phyloP scores from a whole-genome alignment of 2,113 vertebrate species.

The Dipodomys ordii region DNA sequence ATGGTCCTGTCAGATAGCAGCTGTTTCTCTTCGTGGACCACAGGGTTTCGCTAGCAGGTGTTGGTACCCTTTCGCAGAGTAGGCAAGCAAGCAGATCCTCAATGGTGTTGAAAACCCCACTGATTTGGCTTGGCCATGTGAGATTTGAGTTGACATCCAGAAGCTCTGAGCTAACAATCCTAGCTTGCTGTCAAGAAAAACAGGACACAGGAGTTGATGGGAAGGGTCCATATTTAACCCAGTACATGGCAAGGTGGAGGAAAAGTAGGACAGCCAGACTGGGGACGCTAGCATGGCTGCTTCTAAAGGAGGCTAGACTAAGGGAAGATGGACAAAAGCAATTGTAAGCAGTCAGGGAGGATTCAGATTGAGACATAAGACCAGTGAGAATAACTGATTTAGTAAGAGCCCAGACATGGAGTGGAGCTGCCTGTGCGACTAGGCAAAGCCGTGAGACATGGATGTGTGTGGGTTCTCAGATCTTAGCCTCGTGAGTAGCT shows the following conservation, averaged over 20 bases:
- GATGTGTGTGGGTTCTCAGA: background rate
- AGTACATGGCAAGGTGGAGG: background rate
- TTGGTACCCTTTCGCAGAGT: background rate
- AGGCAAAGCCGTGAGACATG: background rate
- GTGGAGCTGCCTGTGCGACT: background rate
- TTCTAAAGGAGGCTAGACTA: background rate
- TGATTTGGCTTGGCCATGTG: background rate
- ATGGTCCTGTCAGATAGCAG: background rate
- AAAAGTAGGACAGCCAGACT: background rate
- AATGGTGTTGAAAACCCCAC: background rate
- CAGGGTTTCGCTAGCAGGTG: background rate
- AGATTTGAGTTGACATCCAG: background rate
- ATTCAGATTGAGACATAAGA: background rate
- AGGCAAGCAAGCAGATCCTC: background rate
- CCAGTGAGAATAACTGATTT: rapidly evolving
- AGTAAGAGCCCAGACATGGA: background rate
- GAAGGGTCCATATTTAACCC: background rate
- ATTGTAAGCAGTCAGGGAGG: no score
- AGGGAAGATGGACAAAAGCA: no score
- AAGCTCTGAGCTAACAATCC: background rate
- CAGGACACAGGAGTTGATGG: background rate
- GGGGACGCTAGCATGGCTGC: rapidly evolving
- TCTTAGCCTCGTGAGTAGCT: no score
- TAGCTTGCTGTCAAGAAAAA: background rate
- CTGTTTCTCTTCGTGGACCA: background rate